Conservation (phyloP, 2,113 vertebrate genomes). For the Semicossyphus pulcher region DNA sequence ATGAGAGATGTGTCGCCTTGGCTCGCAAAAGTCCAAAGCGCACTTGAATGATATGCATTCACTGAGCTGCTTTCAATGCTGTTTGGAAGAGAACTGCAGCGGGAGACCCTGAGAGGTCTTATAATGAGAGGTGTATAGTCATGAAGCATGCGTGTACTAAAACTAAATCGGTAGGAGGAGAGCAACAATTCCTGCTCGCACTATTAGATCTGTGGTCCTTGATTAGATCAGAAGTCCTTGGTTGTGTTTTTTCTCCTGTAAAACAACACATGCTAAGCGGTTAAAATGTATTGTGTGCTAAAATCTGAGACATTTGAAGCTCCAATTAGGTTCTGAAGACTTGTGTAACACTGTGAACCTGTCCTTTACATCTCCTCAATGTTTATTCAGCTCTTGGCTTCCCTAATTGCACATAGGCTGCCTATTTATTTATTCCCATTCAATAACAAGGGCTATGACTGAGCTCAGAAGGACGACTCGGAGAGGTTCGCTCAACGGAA, state of each 20-base stretch:
- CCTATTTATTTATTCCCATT: slow-evolving; percentile 54
- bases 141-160: not conserved
- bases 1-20: not conserved
- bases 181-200: no score
- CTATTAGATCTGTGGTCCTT: not conserved
- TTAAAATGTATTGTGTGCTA: not conserved
- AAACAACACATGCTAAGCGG: slow-evolving; percentile 16
- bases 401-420: slow-evolving; percentile 60
- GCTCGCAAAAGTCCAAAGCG: not conserved
- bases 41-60: not conserved
- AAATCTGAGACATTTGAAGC: not conserved
- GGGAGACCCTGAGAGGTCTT: not conserved
- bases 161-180: no score
- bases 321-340: slow-evolving; percentile 62
- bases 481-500: slow-evolving; percentile 30
- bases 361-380: slow-evolving; percentile 49
- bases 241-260: slow-evolving; percentile 11
- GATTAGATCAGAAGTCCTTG: not conserved
- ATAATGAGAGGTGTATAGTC: no score
- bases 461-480: slow-evolving; percentile 44
- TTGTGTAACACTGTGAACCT: slow-evolving; percentile 34
- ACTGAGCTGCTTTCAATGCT: not conserved
- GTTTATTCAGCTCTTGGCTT: slow-evolving; percentile 41
- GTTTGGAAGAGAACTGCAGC: not conserved
- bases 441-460: slow-evolving; percentile 62